phyloP scores from a whole-genome alignment of 2,113 vertebrate species.

The Suricata suricatta region DNA sequence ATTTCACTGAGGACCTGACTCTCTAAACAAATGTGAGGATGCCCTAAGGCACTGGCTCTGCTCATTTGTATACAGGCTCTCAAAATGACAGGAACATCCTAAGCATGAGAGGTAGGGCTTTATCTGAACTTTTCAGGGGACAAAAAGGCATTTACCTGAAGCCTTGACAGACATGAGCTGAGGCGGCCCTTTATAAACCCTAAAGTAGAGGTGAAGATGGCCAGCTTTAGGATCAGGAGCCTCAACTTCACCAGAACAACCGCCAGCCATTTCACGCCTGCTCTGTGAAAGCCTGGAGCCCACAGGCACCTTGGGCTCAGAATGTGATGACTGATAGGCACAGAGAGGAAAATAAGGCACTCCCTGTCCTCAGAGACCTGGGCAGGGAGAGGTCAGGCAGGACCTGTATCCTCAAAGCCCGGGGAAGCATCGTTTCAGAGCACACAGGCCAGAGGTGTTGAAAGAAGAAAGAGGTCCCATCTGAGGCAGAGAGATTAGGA shows the following conservation, averaged over 20 bases:
- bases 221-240: background rate
- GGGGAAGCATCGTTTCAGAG: background rate
- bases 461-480: background rate
- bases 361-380: background rate
- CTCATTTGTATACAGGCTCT: background rate
- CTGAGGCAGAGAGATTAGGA: background rate
- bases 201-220: background rate
- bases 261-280: background rate
- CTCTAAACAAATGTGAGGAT: background rate
- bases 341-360: background rate
- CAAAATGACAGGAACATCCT: background rate
- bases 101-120: background rate
- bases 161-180: too few relatives aligned
- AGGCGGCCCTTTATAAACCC: background rate
- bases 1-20: background rate
- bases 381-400: background rate
- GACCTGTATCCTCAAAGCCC: background rate
- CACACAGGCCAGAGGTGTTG: background rate
- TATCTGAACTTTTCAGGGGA: background rate
- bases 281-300: background rate
- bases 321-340: background rate
- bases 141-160: background rate
- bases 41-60: background rate
- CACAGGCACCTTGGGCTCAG: too few relatives aligned
- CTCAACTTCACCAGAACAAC: background rate